Evolutionary conservation across 2,113 vertebrate genomes (phyloP).

Genomic region (Scopus umbretta): DNA sequence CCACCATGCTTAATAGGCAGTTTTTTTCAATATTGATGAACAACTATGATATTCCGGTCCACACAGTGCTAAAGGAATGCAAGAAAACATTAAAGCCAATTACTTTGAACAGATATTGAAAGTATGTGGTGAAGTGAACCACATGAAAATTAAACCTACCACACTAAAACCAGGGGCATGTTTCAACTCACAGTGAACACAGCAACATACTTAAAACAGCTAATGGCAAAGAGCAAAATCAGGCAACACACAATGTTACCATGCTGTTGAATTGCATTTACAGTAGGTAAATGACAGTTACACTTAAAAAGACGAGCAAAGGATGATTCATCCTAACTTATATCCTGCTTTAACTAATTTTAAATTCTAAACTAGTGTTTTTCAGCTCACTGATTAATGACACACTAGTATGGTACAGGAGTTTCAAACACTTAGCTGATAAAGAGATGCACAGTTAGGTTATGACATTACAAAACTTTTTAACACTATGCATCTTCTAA

Average conservation of each 20-base stretch:
- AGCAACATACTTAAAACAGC: background rate
- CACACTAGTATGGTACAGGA: background rate
- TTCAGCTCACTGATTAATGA: constrained; percentile 18
- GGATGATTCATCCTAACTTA: constrained; percentile 40
- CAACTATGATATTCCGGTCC: background rate
- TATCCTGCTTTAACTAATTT: constrained; percentile 24
- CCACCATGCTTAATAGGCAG: background rate
- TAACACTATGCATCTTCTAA: constrained; percentile 43
- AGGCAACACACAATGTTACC: background rate
- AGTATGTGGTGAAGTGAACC: background rate
- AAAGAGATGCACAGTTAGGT: constrained; percentile 34
- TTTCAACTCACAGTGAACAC: background rate
- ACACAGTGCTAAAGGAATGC: background rate
- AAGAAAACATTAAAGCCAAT: background rate
- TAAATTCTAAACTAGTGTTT: background rate
- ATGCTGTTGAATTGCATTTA: background rate
- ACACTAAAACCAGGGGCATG: background rate
- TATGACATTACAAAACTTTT: constrained; percentile 31
- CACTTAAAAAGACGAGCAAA: constrained; percentile 26
- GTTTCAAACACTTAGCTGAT: constrained; percentile 30
- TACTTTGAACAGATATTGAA: background rate
- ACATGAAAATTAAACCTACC: background rate
- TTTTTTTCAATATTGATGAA: background rate
- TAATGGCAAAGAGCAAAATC: background rate
- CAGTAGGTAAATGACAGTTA: constrained; percentile 1